Conservation (phyloP, 1,140 invertebrate species). For the Sinella curviseta region DNA sequence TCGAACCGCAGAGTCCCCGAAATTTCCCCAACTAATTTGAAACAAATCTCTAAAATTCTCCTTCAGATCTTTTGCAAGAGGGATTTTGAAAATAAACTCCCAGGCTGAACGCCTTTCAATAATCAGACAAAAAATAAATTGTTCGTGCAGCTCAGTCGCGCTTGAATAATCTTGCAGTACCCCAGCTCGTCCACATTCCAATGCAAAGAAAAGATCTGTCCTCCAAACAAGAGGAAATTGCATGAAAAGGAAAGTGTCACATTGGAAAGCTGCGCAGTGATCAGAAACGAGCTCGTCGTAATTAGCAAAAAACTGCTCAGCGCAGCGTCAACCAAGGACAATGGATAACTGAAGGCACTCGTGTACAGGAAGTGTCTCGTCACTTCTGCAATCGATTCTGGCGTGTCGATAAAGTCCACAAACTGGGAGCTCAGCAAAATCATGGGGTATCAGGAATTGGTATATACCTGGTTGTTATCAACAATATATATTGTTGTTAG, state of each 20-base stretch:
- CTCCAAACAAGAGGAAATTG: conserved; percentile 39
- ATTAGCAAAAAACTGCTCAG: conserved; percentile 35
- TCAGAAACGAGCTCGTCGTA: conserved; percentile 32
- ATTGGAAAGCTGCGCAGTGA: conserved; percentile 29
- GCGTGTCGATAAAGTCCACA: conserved; percentile 40
- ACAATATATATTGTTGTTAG: too few relatives aligned
- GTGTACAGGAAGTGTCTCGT: conserved; percentile 34
- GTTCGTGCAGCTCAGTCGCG: not conserved
- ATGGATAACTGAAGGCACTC: conserved; percentile 41
- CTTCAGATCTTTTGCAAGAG: conserved; percentile 3
- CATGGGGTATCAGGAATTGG: too few relatives aligned
- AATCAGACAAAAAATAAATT: conserved; percentile 35
- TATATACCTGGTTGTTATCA: too few relatives aligned
- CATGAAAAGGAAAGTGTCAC: conserved; percentile 28
- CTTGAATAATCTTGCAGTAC: conserved; percentile 42
- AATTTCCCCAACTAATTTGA: conserved; percentile 42
- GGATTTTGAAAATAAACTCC: conserved; percentile 27
- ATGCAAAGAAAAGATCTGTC: conserved; percentile 24
- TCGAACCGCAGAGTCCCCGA: conserved; percentile 40
- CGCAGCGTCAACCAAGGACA: conserved; percentile 27
- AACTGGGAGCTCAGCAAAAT: conserved; percentile 29
- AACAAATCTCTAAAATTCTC: conserved; percentile 29
- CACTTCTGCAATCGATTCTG: conserved; percentile 28
- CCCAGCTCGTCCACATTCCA: conserved; percentile 41
- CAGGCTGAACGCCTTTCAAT: conserved; percentile 33